Base-by-base conservation (phyloP, 2,797 vertebrate genomes). In the Sebastes cheni region DNA sequence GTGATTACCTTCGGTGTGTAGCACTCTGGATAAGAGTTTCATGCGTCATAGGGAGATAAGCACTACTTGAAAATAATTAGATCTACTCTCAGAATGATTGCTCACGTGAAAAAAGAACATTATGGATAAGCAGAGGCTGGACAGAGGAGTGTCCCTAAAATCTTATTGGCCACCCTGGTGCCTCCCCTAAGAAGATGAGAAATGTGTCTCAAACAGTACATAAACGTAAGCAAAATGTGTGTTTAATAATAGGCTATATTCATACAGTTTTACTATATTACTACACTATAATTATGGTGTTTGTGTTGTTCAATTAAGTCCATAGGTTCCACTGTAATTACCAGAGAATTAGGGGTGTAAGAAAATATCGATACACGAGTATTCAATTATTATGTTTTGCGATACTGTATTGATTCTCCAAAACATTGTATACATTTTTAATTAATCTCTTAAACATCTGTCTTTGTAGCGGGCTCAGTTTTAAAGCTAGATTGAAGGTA, bases 51-150 rank as follows among this genome's bases (percentile, higher is more conserved):
- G n/a, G 6, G 84, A 82, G 72, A 86, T 78, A 86, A 89, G 36
- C 42, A 36, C 80, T 25, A 27, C 81, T 80, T 67, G 59, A 66
- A 89, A 83, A 89, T 75, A 87, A 86, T 88, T 71, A 78, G 30
- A 80, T 79, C 64, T 78, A 32, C 65, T 34, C 54, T 73, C 23
- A 61, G 29, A 81, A 72, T 68, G 79, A 86, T 72, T 75, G 36
- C 78, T 75, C 56, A 22, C 29, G 61, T 75, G 2, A 68, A 62
- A 76, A 79, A 30, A 30, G 30, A 30, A 55, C 73, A 61, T 80
- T 36, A 56, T 23, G 6, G 32, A 36, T 67, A 29, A 64, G 30
- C 52, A 52, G 67, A 68, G 72, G n/a, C 20, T 9, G 39, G 39
- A 42, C 39, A 42, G 39, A 42, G 36, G 36, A 14, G 36, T 14